phyloP scores from a whole-genome alignment of 2,113 vertebrate genomes.

The Canis aureus region DNA sequence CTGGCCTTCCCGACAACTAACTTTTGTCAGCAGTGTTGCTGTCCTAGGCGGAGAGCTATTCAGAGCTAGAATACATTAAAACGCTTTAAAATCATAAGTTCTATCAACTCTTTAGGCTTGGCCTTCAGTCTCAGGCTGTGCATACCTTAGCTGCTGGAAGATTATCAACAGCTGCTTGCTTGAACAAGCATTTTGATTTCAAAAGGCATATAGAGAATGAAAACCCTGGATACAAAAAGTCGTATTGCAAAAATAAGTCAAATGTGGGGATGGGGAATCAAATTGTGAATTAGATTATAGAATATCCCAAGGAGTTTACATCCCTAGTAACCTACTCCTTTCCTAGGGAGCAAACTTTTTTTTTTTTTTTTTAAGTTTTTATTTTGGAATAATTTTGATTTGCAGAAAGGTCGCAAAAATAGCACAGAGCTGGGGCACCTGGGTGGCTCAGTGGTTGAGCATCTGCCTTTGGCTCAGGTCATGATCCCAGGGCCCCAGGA shows the following conservation, averaged over 20 bases:
- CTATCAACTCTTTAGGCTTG: background rate
- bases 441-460: too few relatives aligned
- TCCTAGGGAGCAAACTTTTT: background rate
- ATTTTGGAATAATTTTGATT: background rate
- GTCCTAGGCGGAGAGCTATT: background rate
- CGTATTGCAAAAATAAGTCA: conserved; percentile 8
- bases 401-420: background rate
- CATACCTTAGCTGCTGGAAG: background rate
- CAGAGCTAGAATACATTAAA: background rate
- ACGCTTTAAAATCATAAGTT: background rate
- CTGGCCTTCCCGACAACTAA: background rate
- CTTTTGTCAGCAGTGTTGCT: background rate
- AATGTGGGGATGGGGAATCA: background rate
- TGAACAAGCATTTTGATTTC: background rate
- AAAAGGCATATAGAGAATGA: background rate
- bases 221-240: conserved; percentile 16
- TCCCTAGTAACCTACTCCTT: background rate
- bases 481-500: too few relatives aligned
- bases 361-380: background rate
- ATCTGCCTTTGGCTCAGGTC: too few relatives aligned
- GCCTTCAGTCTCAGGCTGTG: background rate
- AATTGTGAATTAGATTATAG: conserved; percentile 9
- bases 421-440: background rate
- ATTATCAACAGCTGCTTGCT: background rate
- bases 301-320: background rate